Conservation (phyloP, 2,888 invertebrate species). For the Cyrtodaria siliqua region DNA sequence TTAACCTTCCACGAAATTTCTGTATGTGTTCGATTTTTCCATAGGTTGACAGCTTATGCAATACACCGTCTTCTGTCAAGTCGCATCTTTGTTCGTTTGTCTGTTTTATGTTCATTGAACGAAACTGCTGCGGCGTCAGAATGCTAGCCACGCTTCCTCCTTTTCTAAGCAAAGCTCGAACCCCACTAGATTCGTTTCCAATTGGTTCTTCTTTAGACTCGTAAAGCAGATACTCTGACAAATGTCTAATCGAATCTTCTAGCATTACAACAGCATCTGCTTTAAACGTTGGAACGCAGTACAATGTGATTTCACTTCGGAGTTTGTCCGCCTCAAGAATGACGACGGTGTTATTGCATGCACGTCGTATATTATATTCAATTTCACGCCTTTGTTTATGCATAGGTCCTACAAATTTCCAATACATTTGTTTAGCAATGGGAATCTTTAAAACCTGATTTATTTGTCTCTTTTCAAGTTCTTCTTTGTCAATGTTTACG, state of each 20-base stretch:
- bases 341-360: conserved; percentile 53
- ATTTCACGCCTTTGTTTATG: conserved; percentile 65
- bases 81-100: conserved; percentile 28
- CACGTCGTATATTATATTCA: conserved; percentile 55
- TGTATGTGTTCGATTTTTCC: conserved; percentile 63
- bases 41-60: conserved; percentile 36
- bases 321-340: conserved; percentile 71
- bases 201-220: conserved; percentile 56
- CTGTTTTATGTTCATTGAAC: conserved; percentile 61
- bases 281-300: conserved; percentile 40
- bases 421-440: conserved; percentile 66
- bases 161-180: conserved; percentile 65
- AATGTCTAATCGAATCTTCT: conserved; percentile 19
- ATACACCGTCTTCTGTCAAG: conserved; percentile 16
- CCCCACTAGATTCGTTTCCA: conserved; percentile 33
- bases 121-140: conserved; percentile 72
- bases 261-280: conserved; percentile 18
- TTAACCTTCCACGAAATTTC: conserved; percentile 41
- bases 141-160: conserved; percentile 68
- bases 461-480: conserved; percentile 57
- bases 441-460: conserved; percentile 49
- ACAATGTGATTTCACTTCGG: conserved; percentile 67
- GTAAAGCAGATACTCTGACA: conserved; percentile 30
- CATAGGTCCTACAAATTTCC: conserved; percentile 71
- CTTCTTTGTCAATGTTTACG: conserved; percentile 57